Base-by-base conservation (phyloP, 2,113 vertebrate genomes). In the Ciconia stormi region DNA sequence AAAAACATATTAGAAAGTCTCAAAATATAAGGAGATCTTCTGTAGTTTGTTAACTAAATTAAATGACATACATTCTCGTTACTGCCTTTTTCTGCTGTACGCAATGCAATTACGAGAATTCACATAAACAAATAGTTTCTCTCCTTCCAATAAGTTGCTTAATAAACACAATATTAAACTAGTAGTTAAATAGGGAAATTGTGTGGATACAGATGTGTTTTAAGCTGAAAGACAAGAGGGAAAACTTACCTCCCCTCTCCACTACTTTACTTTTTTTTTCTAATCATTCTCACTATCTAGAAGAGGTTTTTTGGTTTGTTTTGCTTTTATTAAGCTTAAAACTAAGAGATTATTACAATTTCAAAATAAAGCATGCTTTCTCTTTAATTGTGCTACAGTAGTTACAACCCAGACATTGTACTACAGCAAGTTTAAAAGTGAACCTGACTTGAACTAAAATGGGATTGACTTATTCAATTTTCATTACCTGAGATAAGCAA, bases 41-140 rank as follows among this genome's bases (percentile, higher is more conserved):
- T 96, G 12, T 78, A 88, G 34, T 87, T 97, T 92, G 32, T 70
- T 87, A 94, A 89, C 36, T 73, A 77, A 90, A 96, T 92, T 81
- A 90, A 96, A 92, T 77, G 23, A 73, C 25, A 82, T 19, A 36
- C 47, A 71, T 96, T 89, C 20, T 82, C 79, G 23, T 95, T 97
- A 83, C 13, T 89, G 40, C 4, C 55, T 90, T 96, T 95, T 84
- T 94, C 44, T 93, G 27, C 16, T 36, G 32, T 73, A 19, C 10
- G 12, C 47, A 79, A 84, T 70, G 4, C 56, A 82, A 92, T 91
- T 96, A 95, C 52, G 90, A 44, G 17, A 95, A 70, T 53, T n/a
- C 36, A 23, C 61, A 81, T 63, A 93, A 80, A 86, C 76, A 93
- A 87, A 76, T 53, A 11, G 12, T 79, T 81, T 89, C 56, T 22